Base-by-base conservation (phyloP, 2,797 vertebrate genomes). In the Anabas testudineus region DNA sequence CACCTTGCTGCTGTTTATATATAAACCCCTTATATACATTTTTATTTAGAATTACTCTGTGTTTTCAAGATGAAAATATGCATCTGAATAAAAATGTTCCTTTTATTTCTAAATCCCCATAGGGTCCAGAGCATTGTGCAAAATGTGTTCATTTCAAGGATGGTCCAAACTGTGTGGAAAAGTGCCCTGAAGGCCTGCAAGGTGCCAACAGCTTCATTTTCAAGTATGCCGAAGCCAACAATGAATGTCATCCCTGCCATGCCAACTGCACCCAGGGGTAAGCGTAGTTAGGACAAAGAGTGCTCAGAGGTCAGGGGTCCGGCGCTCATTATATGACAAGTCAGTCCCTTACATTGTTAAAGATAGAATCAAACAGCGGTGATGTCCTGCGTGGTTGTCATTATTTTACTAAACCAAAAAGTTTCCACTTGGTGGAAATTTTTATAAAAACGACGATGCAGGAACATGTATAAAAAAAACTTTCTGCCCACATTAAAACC, bases 151-250 rank as follows among this genome's bases (percentile, higher is more conserved):
- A 98, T 88, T 97, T 97, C 90, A 99, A 99, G 81, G 97, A 99
- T 22, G 97, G 97, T 21, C 97, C 97, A 0, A 98, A 99, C 7
- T 99, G 97, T 82, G 97, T 99, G 81, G 97, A 98, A 70, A 98
- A 97, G 78, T 99, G 97, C 73, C 97, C 97, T 0, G 97, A 99
- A 54, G 98, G 98, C 36, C 87, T 99, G 46, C 97, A 98, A 81
- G 97, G 97, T 1, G 94, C 97, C 70, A 96, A 95, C 89, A 97
- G 97, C 84, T 98, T 99, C 86, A 98, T 99, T 83, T 99, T 99
- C 90, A 99, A 99, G 84, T 99, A 97, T 0, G 96, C 97, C 0
- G 96, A 99, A 76, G 94, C 94, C 79, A 96, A 98, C 83, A 96
- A 93, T 3, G 97, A 98, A 85, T 99, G 97, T 61, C 97, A 96